phyloP scores from a whole-genome alignment of 2,888 invertebrate species.

The Dione vanillae region DNA sequence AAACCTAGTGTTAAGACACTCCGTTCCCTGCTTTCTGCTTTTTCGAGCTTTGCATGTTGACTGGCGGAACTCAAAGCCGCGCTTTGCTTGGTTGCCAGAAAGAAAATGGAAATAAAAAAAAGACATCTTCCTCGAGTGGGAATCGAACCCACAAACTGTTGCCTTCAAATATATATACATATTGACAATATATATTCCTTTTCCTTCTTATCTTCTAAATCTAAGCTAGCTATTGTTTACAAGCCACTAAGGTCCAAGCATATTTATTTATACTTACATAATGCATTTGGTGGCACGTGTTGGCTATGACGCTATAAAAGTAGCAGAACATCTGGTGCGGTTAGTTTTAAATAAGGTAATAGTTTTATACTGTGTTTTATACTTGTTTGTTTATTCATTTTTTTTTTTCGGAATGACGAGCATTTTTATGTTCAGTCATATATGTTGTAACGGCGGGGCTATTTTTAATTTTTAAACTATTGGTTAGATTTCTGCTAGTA shows the following conservation, averaged over 20 bases:
- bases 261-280: slow-evolving; percentile 79
- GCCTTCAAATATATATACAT: too few species aligned
- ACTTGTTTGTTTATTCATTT: slow-evolving; percentile 27
- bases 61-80: too few species aligned
- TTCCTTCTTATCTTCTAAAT: not conserved
- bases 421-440: slow-evolving; percentile 1
- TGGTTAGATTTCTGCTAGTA: not conserved
- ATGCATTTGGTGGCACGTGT: slow-evolving; percentile 71
- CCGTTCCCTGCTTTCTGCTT: too few species aligned
- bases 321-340: slow-evolving; percentile 74
- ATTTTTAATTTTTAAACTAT: not conserved
- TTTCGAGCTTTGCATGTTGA: too few species aligned
- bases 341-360: slow-evolving; percentile 54
- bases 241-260: slow-evolving; percentile 54
- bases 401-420: slow-evolving; percentile 11
- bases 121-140: too few species aligned
- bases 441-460: not conserved
- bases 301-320: slow-evolving; percentile 66
- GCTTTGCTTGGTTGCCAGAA: too few species aligned
- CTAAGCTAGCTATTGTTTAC: slow-evolving; percentile 61
- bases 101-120: too few species aligned
- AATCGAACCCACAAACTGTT: too few species aligned
- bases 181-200: not conserved
- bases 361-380: slow-evolving; percentile 40
- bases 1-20: too few species aligned